Conservation (phyloP, 2,113 vertebrate genomes). For the Lagopus leucura region DNA sequence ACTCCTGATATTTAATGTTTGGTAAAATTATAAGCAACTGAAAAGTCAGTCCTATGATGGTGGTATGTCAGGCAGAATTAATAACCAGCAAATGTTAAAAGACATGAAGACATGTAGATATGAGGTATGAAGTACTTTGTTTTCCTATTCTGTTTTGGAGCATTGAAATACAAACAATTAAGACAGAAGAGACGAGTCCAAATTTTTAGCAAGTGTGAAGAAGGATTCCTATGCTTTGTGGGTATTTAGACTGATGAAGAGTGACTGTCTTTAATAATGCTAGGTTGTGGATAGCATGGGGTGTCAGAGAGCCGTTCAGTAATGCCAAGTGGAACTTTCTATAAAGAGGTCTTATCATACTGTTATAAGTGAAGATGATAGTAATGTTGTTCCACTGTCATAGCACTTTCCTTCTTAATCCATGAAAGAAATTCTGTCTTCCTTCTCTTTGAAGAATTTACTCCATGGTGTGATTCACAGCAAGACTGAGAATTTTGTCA, state of each 20-base stretch:
- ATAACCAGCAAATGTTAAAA: neutral
- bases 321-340: neutral
- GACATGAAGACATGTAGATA: neutral
- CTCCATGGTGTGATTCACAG: neutral
- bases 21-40: constrained; percentile 7
- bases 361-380: neutral
- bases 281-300: neutral
- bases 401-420: neutral
- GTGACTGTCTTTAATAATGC: neutral
- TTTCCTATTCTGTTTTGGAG: neutral
- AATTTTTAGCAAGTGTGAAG: neutral
- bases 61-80: neutral
- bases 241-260: neutral
- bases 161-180: neutral
- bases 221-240: neutral
- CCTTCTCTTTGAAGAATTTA: neutral
- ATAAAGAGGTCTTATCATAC: neutral
- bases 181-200: neutral
- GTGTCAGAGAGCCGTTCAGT: neutral
- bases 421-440: neutral
- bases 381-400: neutral
- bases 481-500: neutral
- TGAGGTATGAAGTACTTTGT: neutral
- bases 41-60: neutral
- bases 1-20: neutral